Conservation (phyloP, 2,888 invertebrate genomes). For the Epirrhoe tristata region DNA sequence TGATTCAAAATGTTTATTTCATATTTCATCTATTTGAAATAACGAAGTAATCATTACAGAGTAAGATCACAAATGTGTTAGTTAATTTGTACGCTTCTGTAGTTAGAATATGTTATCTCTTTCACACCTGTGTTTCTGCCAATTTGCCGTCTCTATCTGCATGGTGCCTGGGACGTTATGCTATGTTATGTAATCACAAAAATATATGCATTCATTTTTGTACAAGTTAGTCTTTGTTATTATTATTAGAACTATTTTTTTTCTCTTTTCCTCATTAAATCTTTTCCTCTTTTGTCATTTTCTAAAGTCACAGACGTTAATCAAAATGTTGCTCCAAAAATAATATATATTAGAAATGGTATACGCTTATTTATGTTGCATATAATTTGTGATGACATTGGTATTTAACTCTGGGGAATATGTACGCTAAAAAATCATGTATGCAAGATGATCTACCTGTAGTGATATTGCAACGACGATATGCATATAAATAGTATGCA, state of each 20-base stretch:
- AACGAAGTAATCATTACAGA: background rate
- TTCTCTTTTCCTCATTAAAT: too few species aligned
- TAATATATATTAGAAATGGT: background rate
- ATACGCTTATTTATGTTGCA: conserved; percentile 5
- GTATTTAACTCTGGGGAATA: conserved; percentile 15
- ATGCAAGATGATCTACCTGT: conserved; percentile 6
- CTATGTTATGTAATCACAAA: conserved; percentile 44
- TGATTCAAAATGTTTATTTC: background rate
- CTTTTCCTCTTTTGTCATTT: too few species aligned
- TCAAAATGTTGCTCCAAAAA: too few species aligned
- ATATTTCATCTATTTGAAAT: background rate
- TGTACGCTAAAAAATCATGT: conserved; percentile 36
- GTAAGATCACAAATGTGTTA: conserved; percentile 2
- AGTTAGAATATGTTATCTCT: conserved; percentile 54
- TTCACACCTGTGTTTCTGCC: conserved; percentile 50
- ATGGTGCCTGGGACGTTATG: conserved; percentile 70
- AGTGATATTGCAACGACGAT: background rate
- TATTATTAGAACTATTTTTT: too few species aligned
- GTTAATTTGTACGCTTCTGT: conserved; percentile 51
- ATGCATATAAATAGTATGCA: background rate
- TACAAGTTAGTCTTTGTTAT: background rate
- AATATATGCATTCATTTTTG: conserved; percentile 27
- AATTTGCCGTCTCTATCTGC: conserved; percentile 58
- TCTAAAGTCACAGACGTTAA: too few species aligned
- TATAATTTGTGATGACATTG: conserved; percentile 29